A percentile compares a stretch with the other conserved stretches of the same genome.
Conservation (phyloP, 2,888 invertebrate genomes). For the Heteromyza rotundicornis region DNA sequence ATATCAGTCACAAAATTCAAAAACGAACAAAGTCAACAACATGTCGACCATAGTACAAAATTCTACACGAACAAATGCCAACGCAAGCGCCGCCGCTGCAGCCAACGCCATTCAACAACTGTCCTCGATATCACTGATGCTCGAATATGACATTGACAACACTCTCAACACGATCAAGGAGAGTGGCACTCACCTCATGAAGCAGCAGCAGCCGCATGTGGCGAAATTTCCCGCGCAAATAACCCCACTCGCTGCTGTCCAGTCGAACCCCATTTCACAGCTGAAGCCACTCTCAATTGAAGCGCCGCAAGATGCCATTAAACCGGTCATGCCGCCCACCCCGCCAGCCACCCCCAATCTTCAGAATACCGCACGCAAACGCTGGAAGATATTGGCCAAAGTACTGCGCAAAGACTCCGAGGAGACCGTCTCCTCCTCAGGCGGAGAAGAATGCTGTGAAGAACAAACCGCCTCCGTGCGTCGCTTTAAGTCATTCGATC, state of each 20-base stretch:
- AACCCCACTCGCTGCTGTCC: conserved; percentile 10
- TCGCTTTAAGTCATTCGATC: conserved; percentile 68
- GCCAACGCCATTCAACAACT: conserved; percentile 38
- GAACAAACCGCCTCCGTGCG: conserved; percentile 65
- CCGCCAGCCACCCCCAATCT: conserved; percentile 56
- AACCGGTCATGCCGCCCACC: conserved; percentile 45
- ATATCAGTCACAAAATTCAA: too few relatives aligned
- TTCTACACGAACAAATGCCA: conserved; percentile 2
- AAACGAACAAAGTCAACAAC: too few relatives aligned
- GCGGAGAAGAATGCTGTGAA: conserved; percentile 50
- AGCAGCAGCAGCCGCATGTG: conserved; percentile 2
- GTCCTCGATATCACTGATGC: conserved; percentile 57
- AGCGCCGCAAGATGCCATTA: background rate
- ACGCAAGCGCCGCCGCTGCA: conserved; percentile 17
- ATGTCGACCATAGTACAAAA: conserved; percentile 21
- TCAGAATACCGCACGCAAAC: conserved; percentile 67
- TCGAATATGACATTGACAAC: conserved; percentile 62
- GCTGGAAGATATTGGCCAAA: conserved; percentile 75
- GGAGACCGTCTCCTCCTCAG: conserved; percentile 57
- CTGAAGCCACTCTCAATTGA: background rate
- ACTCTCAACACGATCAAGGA: conserved; percentile 60
- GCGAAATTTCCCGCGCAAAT: too few relatives aligned
- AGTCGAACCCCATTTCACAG: background rate
- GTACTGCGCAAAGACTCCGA: conserved; percentile 65
- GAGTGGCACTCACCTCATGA: conserved; percentile 42